Evolutionary conservation across 2,113 vertebrate species (phyloP), one percentile per base, ranked within the genome.

Genomic region (Theropithecus gelada): DNA sequence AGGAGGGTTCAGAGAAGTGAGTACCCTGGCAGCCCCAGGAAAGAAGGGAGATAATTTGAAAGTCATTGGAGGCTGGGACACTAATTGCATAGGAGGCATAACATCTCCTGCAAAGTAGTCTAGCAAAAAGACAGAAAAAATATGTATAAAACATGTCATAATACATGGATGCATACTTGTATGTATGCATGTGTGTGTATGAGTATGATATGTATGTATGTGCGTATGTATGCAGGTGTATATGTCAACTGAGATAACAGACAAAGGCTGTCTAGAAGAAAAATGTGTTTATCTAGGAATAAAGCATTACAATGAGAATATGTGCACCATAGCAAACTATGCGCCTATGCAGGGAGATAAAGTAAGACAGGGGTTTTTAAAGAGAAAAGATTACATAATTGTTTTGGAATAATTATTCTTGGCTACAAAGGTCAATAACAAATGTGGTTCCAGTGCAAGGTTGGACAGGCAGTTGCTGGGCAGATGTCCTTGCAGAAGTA

Each of bases 11-110:
- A 22, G 12, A 68, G 32, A 1, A 32, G 16, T 16, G 4, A 40
- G 7, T 64, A 13, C 10, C 13, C 30, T 11, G 16, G n/a, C 10
- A 61, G 38, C 14, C 43, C 84, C 23, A 59, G 38, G 4, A 48
- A 12, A 25, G 50, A 43, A 23, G 11, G 5, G n/a, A 25, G 68
- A 72, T 12, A 27, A 4, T 2, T 1, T 12, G 30, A 70, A 57
- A 8, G 75, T 3, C 6, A 30, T 4, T 1, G 9, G 45, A 48
- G 22, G 22, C 32, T 8, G 14, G 23, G 11, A 0, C 1, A 43
- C 35, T 20, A 27, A 12, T 7, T 2, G 20, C 8, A 35, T 22
- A 45, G 76, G 32, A 38, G 3, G 32, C 8, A 18, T 0, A 61
- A 18, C 20, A 22, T 17, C 48, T 52, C 10, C 13, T 13, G 8